Conservation (phyloP, 2,888 invertebrate species). For the Zaprionus obscuricornis region DNA sequence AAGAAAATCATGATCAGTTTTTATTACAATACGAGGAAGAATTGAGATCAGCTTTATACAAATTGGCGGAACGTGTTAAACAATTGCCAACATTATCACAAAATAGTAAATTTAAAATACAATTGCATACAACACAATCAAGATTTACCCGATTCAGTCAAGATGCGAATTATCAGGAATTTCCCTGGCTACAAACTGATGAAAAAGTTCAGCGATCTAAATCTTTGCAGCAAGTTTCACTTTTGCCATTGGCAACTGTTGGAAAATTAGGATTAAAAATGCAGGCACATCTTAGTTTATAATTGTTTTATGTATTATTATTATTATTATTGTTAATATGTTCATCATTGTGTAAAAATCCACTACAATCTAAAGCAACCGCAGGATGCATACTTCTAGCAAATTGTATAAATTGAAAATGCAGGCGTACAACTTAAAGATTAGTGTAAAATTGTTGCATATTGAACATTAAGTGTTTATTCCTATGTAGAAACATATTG, state of each 20-base stretch:
- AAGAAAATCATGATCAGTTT: conserved; percentile 61
- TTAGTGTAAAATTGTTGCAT: too few relatives aligned
- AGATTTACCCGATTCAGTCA: conserved; percentile 75
- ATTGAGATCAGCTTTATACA: conserved; percentile 71
- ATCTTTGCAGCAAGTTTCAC: conserved; percentile 32
- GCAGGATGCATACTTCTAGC: too few relatives aligned
- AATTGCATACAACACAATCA: conserved; percentile 79
- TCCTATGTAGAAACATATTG: too few relatives aligned
- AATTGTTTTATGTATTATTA: too few relatives aligned
- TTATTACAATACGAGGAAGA: conserved; percentile 80
- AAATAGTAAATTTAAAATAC: conserved; percentile 73
- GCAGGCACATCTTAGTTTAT: conserved; percentile 61
- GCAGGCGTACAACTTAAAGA: too few relatives aligned
- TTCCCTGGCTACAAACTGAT: conserved; percentile 79
- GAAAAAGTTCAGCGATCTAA: background rate
- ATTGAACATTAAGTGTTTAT: conserved; percentile 13
- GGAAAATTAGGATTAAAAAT: conserved; percentile 70
- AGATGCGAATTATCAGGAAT: conserved; percentile 76
- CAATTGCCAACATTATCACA: conserved; percentile 65
- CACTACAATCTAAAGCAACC: too few relatives aligned
- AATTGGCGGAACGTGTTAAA: conserved; percentile 76
- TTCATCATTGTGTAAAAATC: conserved; percentile 7
- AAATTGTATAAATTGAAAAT: too few relatives aligned
- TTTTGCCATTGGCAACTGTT: conserved; percentile 74
- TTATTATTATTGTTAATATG: conserved; percentile 1